These are phyloP conservation scores for Tetramorium bicarinatum DNA, from an alignment of 2,888 invertebrate species.

Conservation along the genomic window DNA sequence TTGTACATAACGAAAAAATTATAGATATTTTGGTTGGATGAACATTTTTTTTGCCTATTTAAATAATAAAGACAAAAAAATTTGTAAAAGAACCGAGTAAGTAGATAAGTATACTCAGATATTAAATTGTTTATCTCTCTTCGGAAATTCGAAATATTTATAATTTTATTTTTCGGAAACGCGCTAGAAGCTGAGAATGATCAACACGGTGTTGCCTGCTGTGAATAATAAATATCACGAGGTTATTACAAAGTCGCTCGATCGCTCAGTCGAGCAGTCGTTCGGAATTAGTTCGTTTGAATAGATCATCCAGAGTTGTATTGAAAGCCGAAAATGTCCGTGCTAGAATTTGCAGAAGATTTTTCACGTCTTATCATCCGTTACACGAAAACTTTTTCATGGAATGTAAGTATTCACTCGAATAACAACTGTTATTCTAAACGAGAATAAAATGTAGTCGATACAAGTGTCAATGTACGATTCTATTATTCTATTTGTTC, in stretches of 20 bases:
- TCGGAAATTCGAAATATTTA: constrained; percentile 1
- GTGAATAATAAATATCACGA: constrained; percentile 39
- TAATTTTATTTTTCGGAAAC: not conserved
- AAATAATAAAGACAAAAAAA: constrained; percentile 68
- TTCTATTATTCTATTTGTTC: not conserved
- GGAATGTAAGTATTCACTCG: constrained; percentile 50
- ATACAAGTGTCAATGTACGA: not conserved
- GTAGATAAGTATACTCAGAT: constrained; percentile 37
- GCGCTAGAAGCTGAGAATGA: not conserved
- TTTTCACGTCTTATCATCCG: constrained; percentile 66
- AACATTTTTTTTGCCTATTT: constrained; percentile 58
- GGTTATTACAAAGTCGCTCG: constrained; percentile 40
- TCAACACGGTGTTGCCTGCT: constrained; percentile 13
- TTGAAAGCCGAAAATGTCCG: constrained; percentile 45
- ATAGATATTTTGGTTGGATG: not conserved
- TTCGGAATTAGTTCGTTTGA: not conserved
- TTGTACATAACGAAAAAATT: not conserved
- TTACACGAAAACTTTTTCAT: constrained; percentile 42
- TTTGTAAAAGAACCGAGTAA: constrained; percentile 53
- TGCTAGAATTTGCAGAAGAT: constrained; percentile 68
- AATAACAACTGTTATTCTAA: not conserved
- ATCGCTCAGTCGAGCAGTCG: not conserved
- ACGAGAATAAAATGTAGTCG: not conserved
- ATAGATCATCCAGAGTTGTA: not conserved
- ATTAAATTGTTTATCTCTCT: constrained; percentile 45